Conservation (phyloP, 2,797 vertebrate genomes). For the Lophotriccus pileatus region DNA sequence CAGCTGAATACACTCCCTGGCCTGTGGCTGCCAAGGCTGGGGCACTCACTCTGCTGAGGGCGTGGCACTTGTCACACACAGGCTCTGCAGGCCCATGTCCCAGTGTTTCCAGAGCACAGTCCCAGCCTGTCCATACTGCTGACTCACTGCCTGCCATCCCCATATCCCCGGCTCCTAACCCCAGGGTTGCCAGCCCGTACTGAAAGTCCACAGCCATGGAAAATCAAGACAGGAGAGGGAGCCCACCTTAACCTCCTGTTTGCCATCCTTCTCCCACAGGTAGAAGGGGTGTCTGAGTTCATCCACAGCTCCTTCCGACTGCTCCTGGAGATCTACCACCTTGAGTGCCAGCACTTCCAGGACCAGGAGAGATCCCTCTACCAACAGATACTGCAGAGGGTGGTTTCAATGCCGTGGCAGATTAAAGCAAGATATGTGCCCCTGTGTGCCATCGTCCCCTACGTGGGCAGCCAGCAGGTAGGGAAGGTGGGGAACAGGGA, state of each 20-base stretch:
- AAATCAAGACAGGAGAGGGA: neutral
- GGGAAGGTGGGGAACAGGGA: neutral
- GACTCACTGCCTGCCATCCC: neutral
- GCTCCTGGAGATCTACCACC: slow-evolving; percentile 82
- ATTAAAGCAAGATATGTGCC: slow-evolving; percentile 83
- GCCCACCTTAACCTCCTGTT: neutral
- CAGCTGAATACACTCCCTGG: neutral
- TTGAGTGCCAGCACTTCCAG: slow-evolving; percentile 79
- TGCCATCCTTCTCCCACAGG: slow-evolving; percentile 49
- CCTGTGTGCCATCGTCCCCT: slow-evolving; percentile 83
- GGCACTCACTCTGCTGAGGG: neutral
- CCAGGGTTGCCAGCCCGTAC: rapidly evolving
- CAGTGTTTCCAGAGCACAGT: neutral
- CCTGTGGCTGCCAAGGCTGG: neutral
- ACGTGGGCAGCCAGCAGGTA: slow-evolving; percentile 81
- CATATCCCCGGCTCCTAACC: neutral
- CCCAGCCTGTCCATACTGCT: neutral
- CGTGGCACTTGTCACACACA: rapidly evolving
- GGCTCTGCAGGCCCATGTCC: neutral
- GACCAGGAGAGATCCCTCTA: slow-evolving; percentile 75
- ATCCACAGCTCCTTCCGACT: slow-evolving; percentile 78
- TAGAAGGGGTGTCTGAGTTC: slow-evolving; percentile 83
- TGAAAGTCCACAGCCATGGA: rapidly evolving
- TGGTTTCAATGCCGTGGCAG: slow-evolving; percentile 83
- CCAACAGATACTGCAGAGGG: slow-evolving; percentile 72